Percentiles rank a stretch among this genome's conserved stretches.
Conservation (phyloP, 2,888 invertebrate species). For the Phragmatobia fuliginosa region DNA sequence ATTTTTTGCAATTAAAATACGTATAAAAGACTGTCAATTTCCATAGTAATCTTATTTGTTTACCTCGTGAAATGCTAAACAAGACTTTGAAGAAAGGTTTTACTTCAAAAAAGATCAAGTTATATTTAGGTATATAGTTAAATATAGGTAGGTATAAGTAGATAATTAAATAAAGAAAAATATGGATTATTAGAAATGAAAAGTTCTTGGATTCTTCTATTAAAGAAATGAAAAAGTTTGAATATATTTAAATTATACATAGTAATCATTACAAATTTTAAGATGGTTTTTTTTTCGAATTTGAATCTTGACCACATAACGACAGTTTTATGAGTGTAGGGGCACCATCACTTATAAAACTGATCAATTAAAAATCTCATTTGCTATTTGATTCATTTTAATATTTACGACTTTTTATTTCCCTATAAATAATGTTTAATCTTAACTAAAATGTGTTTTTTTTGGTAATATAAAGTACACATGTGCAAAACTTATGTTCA, state of each 20-base stretch:
- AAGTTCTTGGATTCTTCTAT: no score
- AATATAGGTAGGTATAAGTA: no score
- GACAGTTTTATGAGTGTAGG: no score
- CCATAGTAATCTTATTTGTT: background rate
- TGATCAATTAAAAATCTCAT: conserved; percentile 51
- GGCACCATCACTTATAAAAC: no score
- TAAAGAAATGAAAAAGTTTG: no score
- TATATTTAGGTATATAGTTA: no score
- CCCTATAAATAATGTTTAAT: conserved; percentile 49
- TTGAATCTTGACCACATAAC: no score
- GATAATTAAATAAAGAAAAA: no score
- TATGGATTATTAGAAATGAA: no score
- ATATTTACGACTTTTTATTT: conserved; percentile 47
- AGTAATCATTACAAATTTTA: background rate
- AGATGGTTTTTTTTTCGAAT: no score
- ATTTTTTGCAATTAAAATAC: no score
- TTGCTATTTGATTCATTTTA: conserved; percentile 44
- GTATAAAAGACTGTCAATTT: background rate
- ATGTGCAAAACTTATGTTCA: background rate
- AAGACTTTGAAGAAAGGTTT: background rate
- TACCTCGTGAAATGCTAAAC: background rate
- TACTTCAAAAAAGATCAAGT: no score
- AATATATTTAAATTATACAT: background rate
- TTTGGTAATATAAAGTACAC: background rate
- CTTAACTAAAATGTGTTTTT: conserved; percentile 30